Evolutionary conservation across 2,797 vertebrate species (phyloP), one percentile per base, ranked within the genome.

Genomic region (Cirrhinus mrigala): DNA sequence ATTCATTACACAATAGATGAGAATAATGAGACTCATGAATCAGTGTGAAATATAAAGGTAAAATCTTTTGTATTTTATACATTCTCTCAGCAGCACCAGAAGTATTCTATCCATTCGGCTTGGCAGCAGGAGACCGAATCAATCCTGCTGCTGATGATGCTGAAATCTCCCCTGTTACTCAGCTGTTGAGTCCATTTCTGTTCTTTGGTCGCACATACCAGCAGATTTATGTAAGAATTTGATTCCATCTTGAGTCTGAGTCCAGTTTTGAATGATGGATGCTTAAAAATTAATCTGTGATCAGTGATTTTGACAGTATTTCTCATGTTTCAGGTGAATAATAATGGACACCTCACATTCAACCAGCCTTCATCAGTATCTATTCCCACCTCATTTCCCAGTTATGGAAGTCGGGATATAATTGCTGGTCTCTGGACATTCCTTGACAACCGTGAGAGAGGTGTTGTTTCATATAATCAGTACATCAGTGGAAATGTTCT

Each of bases 281-380:
- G 33, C 33, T 4, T 37, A 37, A 37, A 37, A 37, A 37, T 37
- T 37, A 4, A 37, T 37, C 33, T 37, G 33, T 37, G 33, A 37
- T 37, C 33, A 4, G 4, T 37, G 33, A 37, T 37, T 37, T 37
- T 37, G 33, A 5, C 33, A 37, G 33, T 0, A 37, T 37, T 37
- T 37, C 33, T 37, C 33, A 37, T 37, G 33, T 37, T 37, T 37
- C 33, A 37, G 33, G 33, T 37, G 3, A 92, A 92, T 88, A 93
- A 93, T 88, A 92, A 94, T 0, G 93, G 92, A 0, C 87, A 93
- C 2, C 54, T 94, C 2, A 94, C 92, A 44, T 94, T 92, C 0
- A 54, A 81, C 0, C 0, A 4, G 9, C 15, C 52, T 0, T 68
- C 92, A 33, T 79, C 6, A 3, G 86, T 81, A 0, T 93, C 89